Conservation (phyloP, 2,113 vertebrate genomes). For the Parotia lawesii region DNA sequence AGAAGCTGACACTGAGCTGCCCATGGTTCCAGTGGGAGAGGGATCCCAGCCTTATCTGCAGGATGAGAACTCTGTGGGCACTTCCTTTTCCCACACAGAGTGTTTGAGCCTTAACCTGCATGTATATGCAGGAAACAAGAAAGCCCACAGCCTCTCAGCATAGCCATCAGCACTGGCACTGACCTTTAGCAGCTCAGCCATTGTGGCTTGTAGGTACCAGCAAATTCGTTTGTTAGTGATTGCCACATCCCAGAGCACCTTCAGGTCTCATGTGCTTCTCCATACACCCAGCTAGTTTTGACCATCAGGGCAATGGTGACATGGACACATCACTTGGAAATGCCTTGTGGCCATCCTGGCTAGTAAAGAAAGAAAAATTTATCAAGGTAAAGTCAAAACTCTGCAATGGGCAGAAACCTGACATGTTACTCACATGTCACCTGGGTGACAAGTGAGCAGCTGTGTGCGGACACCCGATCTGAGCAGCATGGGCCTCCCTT, state of each 20-base stretch:
- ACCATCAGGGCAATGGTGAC: background rate
- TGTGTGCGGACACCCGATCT: background rate
- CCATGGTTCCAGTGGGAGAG: background rate
- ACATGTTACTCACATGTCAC: background rate
- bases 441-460: background rate
- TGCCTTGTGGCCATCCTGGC: background rate
- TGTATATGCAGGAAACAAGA: background rate
- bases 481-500: background rate
- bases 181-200: background rate
- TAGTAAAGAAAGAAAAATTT: background rate
- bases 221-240: background rate
- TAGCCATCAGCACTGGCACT: background rate
- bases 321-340: background rate
- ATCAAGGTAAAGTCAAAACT: background rate
- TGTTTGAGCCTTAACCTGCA: background rate
- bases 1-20: background rate
- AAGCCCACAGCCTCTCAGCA: background rate
- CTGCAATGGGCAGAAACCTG: background rate
- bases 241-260: background rate
- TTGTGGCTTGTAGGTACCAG: background rate
- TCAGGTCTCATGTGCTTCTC: fast-evolving
- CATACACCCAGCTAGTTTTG: background rate
- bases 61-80: background rate
- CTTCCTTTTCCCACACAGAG: background rate
- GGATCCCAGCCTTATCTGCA: background rate